These are phyloP conservation scores for Cardiocondyla obscurior DNA, from an alignment of 1,140 invertebrate species.

Conservation along the genomic window DNA sequence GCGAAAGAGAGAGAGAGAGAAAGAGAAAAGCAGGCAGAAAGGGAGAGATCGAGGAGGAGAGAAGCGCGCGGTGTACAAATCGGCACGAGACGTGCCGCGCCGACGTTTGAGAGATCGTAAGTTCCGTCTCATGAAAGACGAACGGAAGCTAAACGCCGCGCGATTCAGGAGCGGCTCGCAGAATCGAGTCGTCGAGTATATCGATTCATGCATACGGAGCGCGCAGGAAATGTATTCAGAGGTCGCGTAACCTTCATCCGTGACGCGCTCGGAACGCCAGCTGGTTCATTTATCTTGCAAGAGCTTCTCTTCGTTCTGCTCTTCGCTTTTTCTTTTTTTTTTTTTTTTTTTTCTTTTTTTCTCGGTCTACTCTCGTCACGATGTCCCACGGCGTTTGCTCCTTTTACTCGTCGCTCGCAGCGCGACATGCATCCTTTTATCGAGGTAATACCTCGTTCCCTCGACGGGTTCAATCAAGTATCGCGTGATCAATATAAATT, in stretches of 20 bases:
- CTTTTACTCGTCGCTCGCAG: conserved; percentile 32
- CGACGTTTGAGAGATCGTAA: conserved; percentile 38
- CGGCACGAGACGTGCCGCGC: conserved; percentile 11
- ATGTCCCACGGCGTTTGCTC: conserved; percentile 53
- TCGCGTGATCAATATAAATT: conserved; percentile 1
- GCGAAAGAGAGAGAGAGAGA: background rate
- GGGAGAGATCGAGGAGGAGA: background rate
- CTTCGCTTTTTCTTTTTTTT: conserved; percentile 52
- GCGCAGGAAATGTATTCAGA: conserved; percentile 71
- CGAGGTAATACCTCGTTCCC: conserved; percentile 43
- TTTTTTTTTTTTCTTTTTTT: no score
- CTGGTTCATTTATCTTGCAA: conserved; percentile 73
- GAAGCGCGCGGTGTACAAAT: conserved; percentile 5
- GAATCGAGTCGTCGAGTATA: conserved; percentile 53
- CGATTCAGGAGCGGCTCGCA: conserved; percentile 47
- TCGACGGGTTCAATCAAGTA: conserved; percentile 12
- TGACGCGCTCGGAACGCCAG: conserved; percentile 62
- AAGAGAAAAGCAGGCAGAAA: background rate
- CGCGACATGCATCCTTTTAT: conserved; percentile 52
- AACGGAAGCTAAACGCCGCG: conserved; percentile 41
- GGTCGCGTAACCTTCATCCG: conserved; percentile 65
- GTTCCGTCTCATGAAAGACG: conserved; percentile 33
- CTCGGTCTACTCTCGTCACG: conserved; percentile 34
- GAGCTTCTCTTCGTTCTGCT: conserved; percentile 56
- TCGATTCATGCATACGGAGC: conserved; percentile 60